Base-by-base conservation (phyloP, 2,113 vertebrate species). In the Amazona guildingii region DNA sequence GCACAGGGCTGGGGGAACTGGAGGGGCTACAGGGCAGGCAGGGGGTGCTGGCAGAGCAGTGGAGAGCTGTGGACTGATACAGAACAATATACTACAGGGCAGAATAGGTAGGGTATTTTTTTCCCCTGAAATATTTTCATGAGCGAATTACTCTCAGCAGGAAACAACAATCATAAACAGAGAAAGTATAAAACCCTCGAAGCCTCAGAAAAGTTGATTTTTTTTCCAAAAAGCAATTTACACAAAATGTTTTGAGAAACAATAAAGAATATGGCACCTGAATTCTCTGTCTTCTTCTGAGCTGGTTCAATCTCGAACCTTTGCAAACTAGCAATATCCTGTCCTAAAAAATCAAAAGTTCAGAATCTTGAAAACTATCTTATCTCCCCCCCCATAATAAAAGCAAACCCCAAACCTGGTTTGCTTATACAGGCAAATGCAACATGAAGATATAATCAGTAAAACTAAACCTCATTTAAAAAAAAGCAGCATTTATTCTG, bases 371-470 rank as follows among this genome's bases (percentile, higher is more conserved):
- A 94, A 97, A 89, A 92, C 77, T 68, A 37, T 48, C n/a, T 85
- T 83, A 18, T 46, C 52, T 72, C 18, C 21, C 55, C 55, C 57
- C 66, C 6, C 4, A 8, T 33, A 88, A 77, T 25, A 90, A 88
- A 92, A 81, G 27, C 54, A 90, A 83, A 88, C 49, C 33, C 11
- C 57, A 63, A 91, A 57, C 41, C 6, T 21, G 19, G 35, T 54
- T 95, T 15, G 33, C 90, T 93, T 94, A 90, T 82, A 83, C 24
- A 49, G 59, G 83, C 83, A 95, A 94, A 97, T 67, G 66, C 41
- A 95, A 97, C 85, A 95, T 79, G 13, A 51, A 95, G 87, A 95
- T 92, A 97, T 91, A 78, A 94, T 90, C 69, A 63, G 61, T 74
- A 85, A 33, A 74, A 52, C 24, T 49, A 77, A 80, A 83, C 2